Conservation (phyloP, 1,140 invertebrate species). For the Stratiolaelaps scimitus region DNA sequence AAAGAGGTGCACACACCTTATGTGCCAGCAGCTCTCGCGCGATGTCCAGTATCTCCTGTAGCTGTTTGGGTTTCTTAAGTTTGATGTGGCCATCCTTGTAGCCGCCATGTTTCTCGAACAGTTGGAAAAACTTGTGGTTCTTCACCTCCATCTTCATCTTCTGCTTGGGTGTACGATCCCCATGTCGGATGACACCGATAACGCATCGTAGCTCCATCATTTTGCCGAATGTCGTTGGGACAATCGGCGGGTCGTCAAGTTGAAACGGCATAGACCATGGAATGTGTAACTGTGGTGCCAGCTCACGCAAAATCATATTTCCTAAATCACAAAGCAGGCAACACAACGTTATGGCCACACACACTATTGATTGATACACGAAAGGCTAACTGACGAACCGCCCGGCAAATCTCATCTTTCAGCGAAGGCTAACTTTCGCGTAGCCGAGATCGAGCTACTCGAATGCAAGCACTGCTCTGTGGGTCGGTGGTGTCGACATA, state of each 20-base stretch:
- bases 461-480: too few species aligned
- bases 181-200: conserved; percentile 94
- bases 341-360: too few species aligned
- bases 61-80: conserved; percentile 88
- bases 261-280: conserved; percentile 94
- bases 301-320: conserved; percentile 78
- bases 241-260: conserved; percentile 93
- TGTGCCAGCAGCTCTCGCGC: conserved; percentile 37
- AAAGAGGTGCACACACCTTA: conserved; percentile 32
- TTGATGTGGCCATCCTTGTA: conserved; percentile 91
- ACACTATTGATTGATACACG: too few species aligned
- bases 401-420: too few species aligned
- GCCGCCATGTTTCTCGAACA: conserved; percentile 95
- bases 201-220: conserved; percentile 99
- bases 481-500: too few species aligned
- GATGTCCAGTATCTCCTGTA: conserved; percentile 56
- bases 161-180: conserved; percentile 97
- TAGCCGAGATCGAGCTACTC: too few species aligned
- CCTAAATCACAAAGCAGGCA: neutral
- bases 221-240: conserved; percentile 96
- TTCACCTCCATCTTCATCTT: conserved; percentile 99
- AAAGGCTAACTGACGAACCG: too few species aligned
- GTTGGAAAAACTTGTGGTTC: conserved; percentile 96
- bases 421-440: too few species aligned
- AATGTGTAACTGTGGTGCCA: conserved; percentile 87